Evolutionary conservation across 2,113 vertebrate species (phyloP).

Genomic region (Dissostichus mawsoni): DNA sequence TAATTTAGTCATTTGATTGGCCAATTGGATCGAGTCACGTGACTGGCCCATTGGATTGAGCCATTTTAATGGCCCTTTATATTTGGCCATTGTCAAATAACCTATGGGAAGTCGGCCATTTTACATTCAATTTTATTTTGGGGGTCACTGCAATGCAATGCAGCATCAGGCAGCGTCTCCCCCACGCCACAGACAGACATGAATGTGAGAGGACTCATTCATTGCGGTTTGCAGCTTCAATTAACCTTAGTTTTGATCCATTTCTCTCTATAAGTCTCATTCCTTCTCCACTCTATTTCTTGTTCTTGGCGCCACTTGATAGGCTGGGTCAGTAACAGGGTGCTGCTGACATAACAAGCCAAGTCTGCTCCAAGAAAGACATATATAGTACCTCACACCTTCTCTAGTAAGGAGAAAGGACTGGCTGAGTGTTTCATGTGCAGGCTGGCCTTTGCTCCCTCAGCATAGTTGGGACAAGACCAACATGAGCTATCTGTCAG

Average conservation of each 20-base stretch:
- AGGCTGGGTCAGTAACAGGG: slow-evolving; percentile 63
- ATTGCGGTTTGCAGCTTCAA: neutral
- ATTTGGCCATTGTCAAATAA: no score
- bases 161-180: no score
- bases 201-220: no score
- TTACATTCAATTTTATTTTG: no score
- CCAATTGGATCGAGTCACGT: no score
- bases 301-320: slow-evolving; percentile 69
- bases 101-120: no score
- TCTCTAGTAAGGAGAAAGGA: slow-evolving; percentile 44
- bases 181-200: no score
- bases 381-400: slow-evolving; percentile 72
- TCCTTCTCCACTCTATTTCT: slow-evolving; percentile 48
- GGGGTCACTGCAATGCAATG: no score
- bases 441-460: slow-evolving; percentile 35
- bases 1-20: no score
- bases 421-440: slow-evolving; percentile 40
- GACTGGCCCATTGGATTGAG: no score
- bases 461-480: slow-evolving; percentile 48
- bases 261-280: slow-evolving; percentile 42
- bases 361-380: slow-evolving; percentile 70
- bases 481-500: slow-evolving; percentile 65
- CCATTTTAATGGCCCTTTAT: no score
- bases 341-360: slow-evolving; percentile 67
- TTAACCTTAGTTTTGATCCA: slow-evolving; percentile 46